Conservation (phyloP, 2,797 vertebrate genomes). For the Chelon labrosus region DNA sequence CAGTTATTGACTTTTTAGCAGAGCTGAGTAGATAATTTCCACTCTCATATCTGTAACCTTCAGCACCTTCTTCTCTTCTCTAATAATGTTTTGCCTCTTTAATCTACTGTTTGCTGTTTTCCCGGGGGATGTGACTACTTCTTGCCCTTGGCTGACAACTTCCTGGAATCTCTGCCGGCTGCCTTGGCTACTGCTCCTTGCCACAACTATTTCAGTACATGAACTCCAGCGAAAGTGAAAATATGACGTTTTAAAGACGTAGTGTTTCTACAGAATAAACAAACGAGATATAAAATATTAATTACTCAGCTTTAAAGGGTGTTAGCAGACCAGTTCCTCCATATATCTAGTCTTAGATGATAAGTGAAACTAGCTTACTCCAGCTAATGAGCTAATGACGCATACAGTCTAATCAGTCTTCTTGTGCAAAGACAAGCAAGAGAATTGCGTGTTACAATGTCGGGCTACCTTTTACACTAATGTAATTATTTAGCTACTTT, state of each 20-base stretch:
- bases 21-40: neutral
- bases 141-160: neutral
- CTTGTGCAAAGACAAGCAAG: too few relatives aligned
- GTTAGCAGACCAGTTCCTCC: neutral
- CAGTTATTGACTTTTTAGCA: neutral
- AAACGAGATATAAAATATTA: neutral
- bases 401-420: too few relatives aligned
- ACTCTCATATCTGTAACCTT: neutral
- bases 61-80: neutral
- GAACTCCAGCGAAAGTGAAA: neutral
- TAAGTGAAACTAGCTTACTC: neutral
- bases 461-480: too few relatives aligned
- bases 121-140: neutral
- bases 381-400: neutral
- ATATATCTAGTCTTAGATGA: neutral
- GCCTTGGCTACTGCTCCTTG: neutral
- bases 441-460: too few relatives aligned
- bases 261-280: neutral
- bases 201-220: neutral
- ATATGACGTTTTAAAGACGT: neutral
- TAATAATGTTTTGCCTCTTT: neutral
- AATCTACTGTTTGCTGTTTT: neutral
- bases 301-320: neutral
- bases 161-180: neutral
- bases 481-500: neutral